These are phyloP conservation scores for Myrmecophaga tridactyla DNA, from an alignment of 2,113 vertebrate species.

Conservation along the genomic window DNA sequence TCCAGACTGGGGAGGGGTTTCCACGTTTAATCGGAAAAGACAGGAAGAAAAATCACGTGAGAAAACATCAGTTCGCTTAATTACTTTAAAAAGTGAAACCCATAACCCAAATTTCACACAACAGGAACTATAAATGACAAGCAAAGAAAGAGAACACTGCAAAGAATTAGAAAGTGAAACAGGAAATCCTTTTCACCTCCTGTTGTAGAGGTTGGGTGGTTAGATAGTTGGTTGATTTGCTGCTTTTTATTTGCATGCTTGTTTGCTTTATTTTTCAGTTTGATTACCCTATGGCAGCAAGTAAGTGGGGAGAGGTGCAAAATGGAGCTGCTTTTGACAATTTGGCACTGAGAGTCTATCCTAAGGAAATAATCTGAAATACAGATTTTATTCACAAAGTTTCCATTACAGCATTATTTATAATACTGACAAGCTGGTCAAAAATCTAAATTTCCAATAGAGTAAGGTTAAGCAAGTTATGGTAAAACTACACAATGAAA, in stretches of 20 bases:
- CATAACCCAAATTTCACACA: slow-evolving; percentile 9
- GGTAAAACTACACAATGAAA: slow-evolving; percentile 19
- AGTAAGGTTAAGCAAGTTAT: slow-evolving; percentile 25
- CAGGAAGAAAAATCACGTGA: neutral
- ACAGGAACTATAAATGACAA: slow-evolving; percentile 13
- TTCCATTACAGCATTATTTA: neutral
- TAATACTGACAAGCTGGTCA: slow-evolving; percentile 2
- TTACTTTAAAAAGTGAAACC: slow-evolving; percentile 44
- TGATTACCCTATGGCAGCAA: neutral
- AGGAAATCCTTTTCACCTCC: neutral
- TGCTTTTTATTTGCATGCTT: neutral
- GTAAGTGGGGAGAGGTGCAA: neutral
- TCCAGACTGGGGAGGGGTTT: neutral
- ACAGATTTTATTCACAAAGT: slow-evolving; percentile 32
- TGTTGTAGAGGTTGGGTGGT: neutral
- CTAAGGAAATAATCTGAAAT: neutral
- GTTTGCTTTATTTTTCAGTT: slow-evolving; percentile 17
- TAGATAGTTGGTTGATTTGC: neutral
- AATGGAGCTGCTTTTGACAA: neutral
- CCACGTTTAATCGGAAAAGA: slow-evolving; percentile 28
- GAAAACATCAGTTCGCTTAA: slow-evolving; percentile 29
- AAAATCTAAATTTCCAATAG: slow-evolving; percentile 14
- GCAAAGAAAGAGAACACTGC: neutral
- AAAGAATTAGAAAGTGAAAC: neutral
- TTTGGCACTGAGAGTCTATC: neutral